phyloP scores from a whole-genome alignment of 2,888 invertebrate genomes.

The Hemistola chrysoprasaria region DNA sequence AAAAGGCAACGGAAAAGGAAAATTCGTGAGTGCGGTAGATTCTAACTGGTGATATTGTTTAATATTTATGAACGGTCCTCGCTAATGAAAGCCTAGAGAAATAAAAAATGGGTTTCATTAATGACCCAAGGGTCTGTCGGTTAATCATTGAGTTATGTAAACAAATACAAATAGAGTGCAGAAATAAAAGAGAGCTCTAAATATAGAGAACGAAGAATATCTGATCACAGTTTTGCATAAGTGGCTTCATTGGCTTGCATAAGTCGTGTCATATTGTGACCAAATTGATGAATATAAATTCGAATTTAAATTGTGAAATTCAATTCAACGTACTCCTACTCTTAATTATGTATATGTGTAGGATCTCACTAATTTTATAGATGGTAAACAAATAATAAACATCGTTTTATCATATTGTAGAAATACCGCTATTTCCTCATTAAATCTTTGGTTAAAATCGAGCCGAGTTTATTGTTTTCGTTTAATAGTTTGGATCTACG shows the following conservation, averaged over 20 bases:
- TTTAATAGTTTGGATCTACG: constrained; percentile 32
- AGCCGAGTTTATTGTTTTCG: constrained; percentile 55
- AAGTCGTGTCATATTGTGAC: too few relatives aligned
- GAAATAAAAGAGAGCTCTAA: too few relatives aligned
- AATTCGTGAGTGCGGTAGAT: constrained; percentile 26
- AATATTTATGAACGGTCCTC: constrained; percentile 31
- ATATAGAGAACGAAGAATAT: too few relatives aligned
- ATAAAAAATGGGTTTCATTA: constrained; percentile 26
- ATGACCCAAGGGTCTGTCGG: constrained; percentile 15
- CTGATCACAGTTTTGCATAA: too few relatives aligned
- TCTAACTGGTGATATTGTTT: constrained; percentile 29
- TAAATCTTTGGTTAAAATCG: constrained; percentile 56
- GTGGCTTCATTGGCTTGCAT: too few relatives aligned
- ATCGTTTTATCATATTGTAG: constrained; percentile 52
- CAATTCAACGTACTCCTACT: too few relatives aligned
- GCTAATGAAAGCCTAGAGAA: constrained; percentile 27
- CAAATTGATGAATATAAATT: too few relatives aligned
- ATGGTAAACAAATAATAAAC: constrained; percentile 69
- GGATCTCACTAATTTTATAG: neutral
- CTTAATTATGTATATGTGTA: too few relatives aligned
- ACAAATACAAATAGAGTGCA: too few relatives aligned
- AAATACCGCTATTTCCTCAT: constrained; percentile 41
- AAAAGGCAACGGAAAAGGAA: constrained; percentile 25
- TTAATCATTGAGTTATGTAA: too few relatives aligned
- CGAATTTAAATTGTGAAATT: too few relatives aligned